Conservation (phyloP, 2,888 invertebrate genomes). For the Stratiomys singularior region DNA sequence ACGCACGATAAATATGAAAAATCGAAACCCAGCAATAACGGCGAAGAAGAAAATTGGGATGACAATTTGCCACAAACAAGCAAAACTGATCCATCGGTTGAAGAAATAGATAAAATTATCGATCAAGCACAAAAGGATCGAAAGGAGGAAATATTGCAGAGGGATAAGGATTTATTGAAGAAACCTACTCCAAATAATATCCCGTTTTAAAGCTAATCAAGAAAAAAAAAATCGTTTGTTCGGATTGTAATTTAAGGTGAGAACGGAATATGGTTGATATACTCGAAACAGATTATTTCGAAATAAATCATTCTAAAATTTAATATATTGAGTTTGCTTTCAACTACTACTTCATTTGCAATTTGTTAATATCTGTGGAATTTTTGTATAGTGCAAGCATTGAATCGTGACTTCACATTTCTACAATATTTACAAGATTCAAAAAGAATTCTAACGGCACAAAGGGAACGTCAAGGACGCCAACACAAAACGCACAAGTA, state of each 20-base stretch:
- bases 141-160: constrained; percentile 69
- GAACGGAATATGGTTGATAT: too few species aligned
- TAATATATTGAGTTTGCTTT: too few species aligned
- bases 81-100: constrained; percentile 62
- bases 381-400: too few species aligned
- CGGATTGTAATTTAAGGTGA: too few species aligned
- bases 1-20: constrained; percentile 67
- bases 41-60: constrained; percentile 67
- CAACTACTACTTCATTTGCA: too few species aligned
- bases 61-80: constrained; percentile 62
- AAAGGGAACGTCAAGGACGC: neutral
- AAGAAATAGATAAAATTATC: constrained; percentile 70
- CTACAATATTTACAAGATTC: too few species aligned
- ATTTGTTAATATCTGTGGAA: too few species aligned
- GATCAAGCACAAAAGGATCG: constrained; percentile 70
- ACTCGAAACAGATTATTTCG: too few species aligned
- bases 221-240: too few species aligned
- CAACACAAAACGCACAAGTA: constrained; percentile 13
- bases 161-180: constrained; percentile 67
- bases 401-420: too few species aligned
- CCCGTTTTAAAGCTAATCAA: constrained; percentile 31
- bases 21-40: constrained; percentile 66
- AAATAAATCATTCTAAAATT: too few species aligned
- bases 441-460: too few species aligned
- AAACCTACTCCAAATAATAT: constrained; percentile 54